Base-by-base conservation (phyloP, 2,113 vertebrate species). In the Meleagris gallopavo region DNA sequence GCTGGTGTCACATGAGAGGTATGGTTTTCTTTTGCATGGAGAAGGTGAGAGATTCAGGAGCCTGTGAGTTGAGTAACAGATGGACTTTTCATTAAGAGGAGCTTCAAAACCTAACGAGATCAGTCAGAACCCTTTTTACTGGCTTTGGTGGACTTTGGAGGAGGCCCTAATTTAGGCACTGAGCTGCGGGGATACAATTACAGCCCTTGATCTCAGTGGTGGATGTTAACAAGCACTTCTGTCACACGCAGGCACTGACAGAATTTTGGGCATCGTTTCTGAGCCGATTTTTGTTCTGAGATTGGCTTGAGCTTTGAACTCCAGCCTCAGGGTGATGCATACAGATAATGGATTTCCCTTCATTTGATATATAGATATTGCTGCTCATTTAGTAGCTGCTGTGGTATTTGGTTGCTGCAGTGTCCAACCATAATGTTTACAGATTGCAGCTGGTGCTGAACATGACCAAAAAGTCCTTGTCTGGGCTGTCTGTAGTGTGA, bases 261-360 rank as follows among this genome's bases (percentile, higher is more conserved):
- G 83, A 67, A 79, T 94, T 66, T 73, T 74, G 82, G 91, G 87
- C 84, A 83, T 70, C 30, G 29, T 89, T 94, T 94, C 78, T 55
- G 75, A 92, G 75, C n/a, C 1, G 0, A 43, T 72, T 82, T 83
- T 69, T 73, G 62, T 62, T 90, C 91, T 45, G 41, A 94, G 62
- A 24, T 21, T 87, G 87, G 70, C 73, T 88, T 78, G 86, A 85
- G 95, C 86, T 95, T 95, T 94, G 91, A 93, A 94, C 86, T 84
- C 66, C 71, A 93, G 90, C 92, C 94, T 83, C 50, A 3, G 75
- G 95, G 95, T 84, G 82, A 32, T 77, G 91, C 91, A 87, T 46
- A 38, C 24, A 88, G 84, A 88, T 91, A 94, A 94, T 93, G 93
- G 93, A 92, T 93, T 92, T 94, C 84, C 64, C 82, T 94, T 89